Evolutionary conservation across 2,888 invertebrate genomes (phyloP), one percentile per base, ranked within the genome.

Genomic region (Hipparchia semele): DNA sequence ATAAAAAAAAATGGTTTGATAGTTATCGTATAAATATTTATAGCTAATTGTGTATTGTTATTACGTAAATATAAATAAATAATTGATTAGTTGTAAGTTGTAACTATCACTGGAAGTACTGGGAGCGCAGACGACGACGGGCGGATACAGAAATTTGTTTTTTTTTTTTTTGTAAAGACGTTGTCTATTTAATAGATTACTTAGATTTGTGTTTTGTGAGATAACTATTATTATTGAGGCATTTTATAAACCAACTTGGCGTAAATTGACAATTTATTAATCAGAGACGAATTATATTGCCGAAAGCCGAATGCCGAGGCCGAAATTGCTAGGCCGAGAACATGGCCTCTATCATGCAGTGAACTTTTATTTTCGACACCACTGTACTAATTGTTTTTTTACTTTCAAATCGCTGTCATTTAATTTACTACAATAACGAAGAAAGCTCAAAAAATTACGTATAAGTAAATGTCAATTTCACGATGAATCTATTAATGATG

Each of bases 21-120:
- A 92, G 92, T 92, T 91, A 92, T 90, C 92, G 85, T 94, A 94
- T 93, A 93, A 91, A 93, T 94, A 94, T 94, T 94, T 94, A 94
- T 94, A 94, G 94, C 93, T 93, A 94, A 94, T 92, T 93, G 94
- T 94, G 93, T 94, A 94, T 93, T 94, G 94, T 94, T 94, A 94
- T 91, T 90, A 92, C 91, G 90, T 93, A 93, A 91, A 92, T 92
- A 93, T 92, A 93, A 93, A 92, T 91, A 92, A 91, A 91, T 91
- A 92, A 93, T 92, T 93, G 88, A 92, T 86, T 93, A 93, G 92
- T 92, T 90, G 87, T 93, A 93, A 94, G 92, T 86, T 91, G 90
- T 90, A 91, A 91, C 89, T 91, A 92, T 90, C 90, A 90, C 87
- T 86, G 86, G 86, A 90, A 85, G 90, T 87, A 90, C 88, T 87